These are phyloP conservation scores for Caenorhabditis uteleia DNA, from an alignment of 2,888 invertebrate genomes.

Conservation along the genomic window DNA sequence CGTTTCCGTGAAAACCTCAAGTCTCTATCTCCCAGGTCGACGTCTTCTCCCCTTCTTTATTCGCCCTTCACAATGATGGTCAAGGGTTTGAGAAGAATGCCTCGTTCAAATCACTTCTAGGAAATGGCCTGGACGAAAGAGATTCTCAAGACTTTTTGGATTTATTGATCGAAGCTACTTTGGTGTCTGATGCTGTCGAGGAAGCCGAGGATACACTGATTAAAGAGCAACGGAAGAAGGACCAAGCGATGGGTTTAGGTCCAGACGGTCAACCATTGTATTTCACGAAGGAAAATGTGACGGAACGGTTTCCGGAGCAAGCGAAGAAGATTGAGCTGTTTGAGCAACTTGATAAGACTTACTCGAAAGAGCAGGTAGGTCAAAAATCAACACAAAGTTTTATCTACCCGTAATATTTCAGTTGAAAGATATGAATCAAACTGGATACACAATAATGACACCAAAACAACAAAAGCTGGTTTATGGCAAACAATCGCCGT, in stretches of 20 bases:
- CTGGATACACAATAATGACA: slow-evolving; percentile 57
- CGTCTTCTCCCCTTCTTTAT: slow-evolving; percentile 27
- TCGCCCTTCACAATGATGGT: slow-evolving; percentile 30
- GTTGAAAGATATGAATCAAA: slow-evolving; percentile 52
- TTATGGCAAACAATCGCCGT: slow-evolving; percentile 56
- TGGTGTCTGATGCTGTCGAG: slow-evolving; percentile 33
- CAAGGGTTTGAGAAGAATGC: slow-evolving; percentile 18
- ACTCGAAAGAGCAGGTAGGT: slow-evolving; percentile 40
- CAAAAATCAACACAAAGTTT: not conserved
- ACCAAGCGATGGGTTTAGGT: slow-evolving; percentile 8
- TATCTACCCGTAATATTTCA: slow-evolving; percentile 6
- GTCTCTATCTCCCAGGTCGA: slow-evolving; percentile 15
- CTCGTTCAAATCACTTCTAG: slow-evolving; percentile 16
- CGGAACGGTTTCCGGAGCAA: slow-evolving; percentile 34
- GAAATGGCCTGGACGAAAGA: not conserved
- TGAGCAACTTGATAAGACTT: slow-evolving; percentile 50
- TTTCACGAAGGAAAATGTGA: slow-evolving; percentile 60
- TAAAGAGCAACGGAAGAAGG: slow-evolving; percentile 1
- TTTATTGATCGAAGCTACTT: slow-evolving; percentile 30
- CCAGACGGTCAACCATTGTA: slow-evolving; percentile 48
- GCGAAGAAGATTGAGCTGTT: slow-evolving; percentile 54
- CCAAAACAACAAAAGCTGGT: slow-evolving; percentile 50
- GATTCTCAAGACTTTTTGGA: slow-evolving; percentile 33
- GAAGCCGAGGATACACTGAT: slow-evolving; percentile 31
- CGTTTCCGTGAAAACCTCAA: not conserved